Evolutionary conservation across 1,140 invertebrate genomes (phyloP), one percentile per base, ranked within the genome.

Genomic region (Trichogramma pretiosum): DNA sequence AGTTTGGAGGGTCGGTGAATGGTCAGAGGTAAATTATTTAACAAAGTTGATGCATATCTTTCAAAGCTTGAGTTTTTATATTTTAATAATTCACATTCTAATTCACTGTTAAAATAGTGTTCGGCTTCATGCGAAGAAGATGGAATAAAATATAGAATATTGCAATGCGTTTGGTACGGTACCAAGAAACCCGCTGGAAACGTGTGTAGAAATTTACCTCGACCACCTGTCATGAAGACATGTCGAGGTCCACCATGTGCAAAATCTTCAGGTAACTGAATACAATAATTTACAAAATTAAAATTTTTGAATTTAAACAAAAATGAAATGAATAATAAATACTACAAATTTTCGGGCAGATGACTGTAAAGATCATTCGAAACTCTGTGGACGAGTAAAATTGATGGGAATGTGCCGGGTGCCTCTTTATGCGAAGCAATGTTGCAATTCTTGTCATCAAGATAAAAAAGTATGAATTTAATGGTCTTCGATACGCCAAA

Each of bases 151-250:
- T 89, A 88, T 59, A 77, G 89, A 55, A 84, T 86, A 55, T 70
- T 93, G 28, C 84, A 89, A 58, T 94, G 90, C 65, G 87, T 91
- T 39, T 93, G 89, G 89, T 84, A 79, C 56, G 84, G 84, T 30
- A 85, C 82, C 14, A 83, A 85, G 57, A 79, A 84, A 57, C 79
- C 86, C 19, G 87, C 89, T 8, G 87, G 85, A 13, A 85, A 85
- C 56, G 84, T 85, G 16, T 92, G 89, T 66, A 77, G 80, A 48
- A 78, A 84, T 54, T 72, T 84, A 54, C 75, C 78, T 7, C 68
- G 87, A 46, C 88, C 88, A 3, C 68, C 76, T 4, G 85, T 90
- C 24, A 81, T 83, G 70, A 83, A 87, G 59, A 69, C 78, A 21
- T 93, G 89, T 66, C 80, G 76, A 59, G 82, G 82, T 54, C 66